Conservation (phyloP, 2,797 vertebrate genomes). For the Hozukius guyotensis region DNA sequence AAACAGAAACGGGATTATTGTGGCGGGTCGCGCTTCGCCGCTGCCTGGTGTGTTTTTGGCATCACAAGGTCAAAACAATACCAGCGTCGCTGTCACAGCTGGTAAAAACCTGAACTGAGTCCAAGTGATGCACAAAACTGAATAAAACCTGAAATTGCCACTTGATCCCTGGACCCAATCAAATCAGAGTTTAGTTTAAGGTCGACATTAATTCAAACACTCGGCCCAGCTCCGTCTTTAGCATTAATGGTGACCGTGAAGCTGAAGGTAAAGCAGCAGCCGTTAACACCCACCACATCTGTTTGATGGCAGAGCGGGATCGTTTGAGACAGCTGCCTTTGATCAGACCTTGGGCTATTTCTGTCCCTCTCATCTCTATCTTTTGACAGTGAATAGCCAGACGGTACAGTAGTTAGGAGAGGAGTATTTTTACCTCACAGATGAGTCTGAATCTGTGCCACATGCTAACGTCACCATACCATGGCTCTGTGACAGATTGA, state of each 20-base stretch:
- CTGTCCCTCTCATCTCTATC: slow-evolving; percentile 23
- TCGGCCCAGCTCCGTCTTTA: neutral
- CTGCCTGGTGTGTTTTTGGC: too few relatives aligned
- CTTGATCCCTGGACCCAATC: neutral
- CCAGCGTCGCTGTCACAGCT: too few relatives aligned
- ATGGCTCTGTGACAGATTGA: neutral
- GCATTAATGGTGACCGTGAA: neutral
- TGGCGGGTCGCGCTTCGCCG: too few relatives aligned
- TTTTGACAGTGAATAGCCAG: slow-evolving; percentile 17
- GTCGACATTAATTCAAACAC: neutral
- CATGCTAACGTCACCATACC: slow-evolving; percentile 5
- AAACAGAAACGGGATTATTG: too few relatives aligned
- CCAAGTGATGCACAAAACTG: neutral
- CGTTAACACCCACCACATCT: slow-evolving; percentile 22
- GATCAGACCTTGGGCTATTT: slow-evolving; percentile 49
- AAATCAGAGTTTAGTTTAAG: neutral
- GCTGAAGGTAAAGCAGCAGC: slow-evolving; percentile 19
- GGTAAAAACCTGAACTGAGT: neutral
- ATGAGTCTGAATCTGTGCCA: slow-evolving; percentile 13
- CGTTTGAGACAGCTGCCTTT: slow-evolving; percentile 46
- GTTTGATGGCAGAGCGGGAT: slow-evolving; percentile 16
- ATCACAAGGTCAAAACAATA: neutral
- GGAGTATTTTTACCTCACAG: slow-evolving; percentile 25
- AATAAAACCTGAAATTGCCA: neutral
- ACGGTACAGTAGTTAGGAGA: slow-evolving; percentile 22